A percentile compares a stretch with the other conserved stretches of the same genome.
Conservation (phyloP, 2,113 vertebrate species). For the Pseudois nayaur region DNA sequence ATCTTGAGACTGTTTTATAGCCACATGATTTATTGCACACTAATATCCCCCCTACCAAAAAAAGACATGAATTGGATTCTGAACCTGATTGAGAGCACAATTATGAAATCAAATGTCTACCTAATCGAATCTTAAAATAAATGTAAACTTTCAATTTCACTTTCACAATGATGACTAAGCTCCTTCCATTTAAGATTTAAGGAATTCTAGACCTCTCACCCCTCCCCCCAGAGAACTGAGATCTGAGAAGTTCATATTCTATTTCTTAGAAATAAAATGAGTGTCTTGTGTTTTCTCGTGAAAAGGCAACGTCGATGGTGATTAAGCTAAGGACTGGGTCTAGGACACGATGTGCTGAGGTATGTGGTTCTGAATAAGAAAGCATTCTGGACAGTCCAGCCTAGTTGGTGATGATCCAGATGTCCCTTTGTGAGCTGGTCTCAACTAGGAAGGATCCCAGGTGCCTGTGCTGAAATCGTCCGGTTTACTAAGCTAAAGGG, state of each 20-base stretch:
- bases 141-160: neutral
- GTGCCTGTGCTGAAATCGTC: neutral
- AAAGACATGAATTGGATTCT: neutral
- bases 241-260: neutral
- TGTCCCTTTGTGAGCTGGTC: neutral
- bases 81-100: neutral
- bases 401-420: neutral
- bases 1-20: neutral
- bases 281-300: neutral
- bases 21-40: neutral
- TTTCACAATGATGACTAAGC: neutral
- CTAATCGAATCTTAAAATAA: neutral
- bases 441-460: neutral
- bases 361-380: neutral
- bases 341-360: neutral
- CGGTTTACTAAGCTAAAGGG: neutral
- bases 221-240: neutral
- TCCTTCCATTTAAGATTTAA: neutral
- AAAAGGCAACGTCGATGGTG: neutral
- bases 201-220: neutral
- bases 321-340: neutral
- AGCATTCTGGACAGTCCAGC: neutral
- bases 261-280: constrained; percentile 12
- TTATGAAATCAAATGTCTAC: neutral
- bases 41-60: neutral